Conservation (phyloP, 2,797 vertebrate species). For the Myotis findleyi region DNA sequence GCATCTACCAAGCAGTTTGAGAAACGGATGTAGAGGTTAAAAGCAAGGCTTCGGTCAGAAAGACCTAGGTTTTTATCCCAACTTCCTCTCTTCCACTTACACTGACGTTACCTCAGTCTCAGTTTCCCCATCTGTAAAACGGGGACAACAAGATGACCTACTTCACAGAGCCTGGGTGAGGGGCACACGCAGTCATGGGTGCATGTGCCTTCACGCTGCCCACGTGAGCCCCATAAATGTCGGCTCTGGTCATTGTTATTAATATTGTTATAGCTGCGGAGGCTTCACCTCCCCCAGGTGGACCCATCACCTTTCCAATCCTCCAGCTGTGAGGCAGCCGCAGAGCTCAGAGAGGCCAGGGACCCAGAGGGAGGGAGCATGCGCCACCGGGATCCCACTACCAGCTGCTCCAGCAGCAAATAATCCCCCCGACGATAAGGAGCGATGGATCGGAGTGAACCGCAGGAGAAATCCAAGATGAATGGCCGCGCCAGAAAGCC, state of each 20-base stretch:
- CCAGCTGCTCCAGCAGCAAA: background rate
- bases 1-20: background rate
- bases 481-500: background rate
- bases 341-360: background rate
- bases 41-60: background rate
- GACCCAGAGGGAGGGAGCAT: background rate
- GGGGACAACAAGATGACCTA: rapidly evolving
- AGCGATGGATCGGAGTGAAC: background rate
- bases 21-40: background rate
- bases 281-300: background rate
- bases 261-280: background rate
- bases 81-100: background rate
- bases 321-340: background rate
- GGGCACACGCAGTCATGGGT: rapidly evolving
- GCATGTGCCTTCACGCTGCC: background rate
- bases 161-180: background rate
- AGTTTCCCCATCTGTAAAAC: background rate
- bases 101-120: background rate
- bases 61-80: background rate
- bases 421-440: background rate
- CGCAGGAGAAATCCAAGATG: background rate
- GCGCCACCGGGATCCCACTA: background rate
- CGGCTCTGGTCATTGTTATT: background rate
- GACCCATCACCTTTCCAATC: background rate
- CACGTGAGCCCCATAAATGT: rapidly evolving